Percentiles rank a stretch among this genome's conserved stretches.
phyloP scores from a whole-genome alignment of 2,888 invertebrate species.

The Sarcophaga rosellei region DNA sequence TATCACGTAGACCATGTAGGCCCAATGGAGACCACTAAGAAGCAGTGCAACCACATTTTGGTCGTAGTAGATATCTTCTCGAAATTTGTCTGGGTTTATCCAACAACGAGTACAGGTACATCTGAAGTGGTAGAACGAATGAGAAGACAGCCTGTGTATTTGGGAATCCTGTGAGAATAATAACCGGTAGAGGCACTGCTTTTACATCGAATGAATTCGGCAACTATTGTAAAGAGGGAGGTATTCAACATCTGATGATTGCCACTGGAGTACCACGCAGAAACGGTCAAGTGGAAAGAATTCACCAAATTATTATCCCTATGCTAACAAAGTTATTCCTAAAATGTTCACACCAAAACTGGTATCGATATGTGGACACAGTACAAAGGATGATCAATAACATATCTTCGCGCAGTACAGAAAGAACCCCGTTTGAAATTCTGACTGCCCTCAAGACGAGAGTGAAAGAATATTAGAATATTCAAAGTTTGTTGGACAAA shows the following conservation, averaged over 20 bases:
- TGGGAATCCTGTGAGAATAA: conserved; percentile 54
- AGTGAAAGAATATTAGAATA: neutral
- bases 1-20: conserved; percentile 77
- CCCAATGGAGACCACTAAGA: conserved; percentile 72
- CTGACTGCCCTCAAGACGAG: conserved; percentile 60
- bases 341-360: conserved; percentile 71
- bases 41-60: conserved; percentile 76
- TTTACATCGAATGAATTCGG: conserved; percentile 76
- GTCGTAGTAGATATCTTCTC: conserved; percentile 62
- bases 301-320: conserved; percentile 74
- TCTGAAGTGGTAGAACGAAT: conserved; percentile 73
- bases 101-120: conserved; percentile 71
- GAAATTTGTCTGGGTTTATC: conserved; percentile 76
- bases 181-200: conserved; percentile 57
- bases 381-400: conserved; percentile 73
- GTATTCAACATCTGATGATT: conserved; percentile 72
- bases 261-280: conserved; percentile 74
- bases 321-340: conserved; percentile 72
- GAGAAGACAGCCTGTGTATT: conserved; percentile 70
- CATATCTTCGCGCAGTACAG: conserved; percentile 71
- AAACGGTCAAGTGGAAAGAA: conserved; percentile 77
- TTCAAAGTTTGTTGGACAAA: conserved; percentile 44
- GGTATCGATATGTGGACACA: conserved; percentile 71
- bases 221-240: conserved; percentile 73
- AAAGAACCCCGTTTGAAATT: conserved; percentile 49